Conservation (phyloP, 2,888 invertebrate species). For the Lochmaea crataegi region DNA sequence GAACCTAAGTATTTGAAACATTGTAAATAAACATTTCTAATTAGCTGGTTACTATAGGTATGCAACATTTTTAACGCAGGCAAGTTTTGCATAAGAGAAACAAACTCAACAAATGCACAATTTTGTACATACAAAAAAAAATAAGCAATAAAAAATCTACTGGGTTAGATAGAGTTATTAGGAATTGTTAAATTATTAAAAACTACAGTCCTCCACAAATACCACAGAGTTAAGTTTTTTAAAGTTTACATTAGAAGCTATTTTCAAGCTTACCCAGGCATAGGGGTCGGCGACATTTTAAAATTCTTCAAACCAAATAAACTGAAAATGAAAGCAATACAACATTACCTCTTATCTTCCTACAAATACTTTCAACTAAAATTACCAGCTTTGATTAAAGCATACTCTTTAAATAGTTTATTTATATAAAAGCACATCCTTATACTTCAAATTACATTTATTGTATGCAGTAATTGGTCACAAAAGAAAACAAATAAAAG, state of each 20-base stretch:
- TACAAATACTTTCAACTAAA: slow-evolving; percentile 18
- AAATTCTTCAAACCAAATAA: slow-evolving; percentile 50
- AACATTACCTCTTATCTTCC: slow-evolving; percentile 14
- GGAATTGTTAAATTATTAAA: slow-evolving; percentile 23
- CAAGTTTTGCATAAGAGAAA: background rate
- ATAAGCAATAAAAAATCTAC: background rate
- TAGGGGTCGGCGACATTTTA: slow-evolving; percentile 65
- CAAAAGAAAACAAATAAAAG: background rate
- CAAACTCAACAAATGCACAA: background rate
- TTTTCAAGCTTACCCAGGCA: slow-evolving; percentile 63
- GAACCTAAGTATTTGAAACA: too few relatives aligned
- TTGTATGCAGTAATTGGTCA: background rate
- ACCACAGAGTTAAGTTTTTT: slow-evolving; percentile 16
- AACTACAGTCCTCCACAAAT: slow-evolving; percentile 14
- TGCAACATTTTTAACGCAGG: background rate
- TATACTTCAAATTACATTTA: background rate
- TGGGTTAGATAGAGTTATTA: background rate
- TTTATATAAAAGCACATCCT: background rate
- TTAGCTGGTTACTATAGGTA: background rate
- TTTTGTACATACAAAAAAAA: background rate
- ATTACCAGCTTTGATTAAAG: slow-evolving; percentile 6
- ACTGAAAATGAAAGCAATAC: slow-evolving; percentile 50
- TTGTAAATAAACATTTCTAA: too few relatives aligned
- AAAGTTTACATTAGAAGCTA: slow-evolving; percentile 7
- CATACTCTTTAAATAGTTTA: slow-evolving; percentile 1